These are phyloP conservation scores for Melanerpes aurifrons DNA, from an alignment of 2,113 vertebrate genomes.

Conservation along the genomic window DNA sequence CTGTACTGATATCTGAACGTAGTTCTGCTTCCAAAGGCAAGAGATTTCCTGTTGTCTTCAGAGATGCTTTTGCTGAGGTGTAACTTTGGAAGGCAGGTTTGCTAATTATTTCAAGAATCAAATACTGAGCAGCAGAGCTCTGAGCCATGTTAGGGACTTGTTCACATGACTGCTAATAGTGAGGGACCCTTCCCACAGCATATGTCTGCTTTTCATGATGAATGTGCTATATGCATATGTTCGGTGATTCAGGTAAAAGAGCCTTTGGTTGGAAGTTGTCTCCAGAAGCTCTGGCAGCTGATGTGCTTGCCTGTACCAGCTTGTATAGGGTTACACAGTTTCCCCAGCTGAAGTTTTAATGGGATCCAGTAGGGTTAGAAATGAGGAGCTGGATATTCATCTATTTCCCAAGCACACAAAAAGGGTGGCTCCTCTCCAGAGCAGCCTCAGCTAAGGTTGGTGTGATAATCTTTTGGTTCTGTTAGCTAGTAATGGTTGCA, in stretches of 20 bases:
- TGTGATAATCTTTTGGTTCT: not conserved
- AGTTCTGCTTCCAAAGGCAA: not conserved
- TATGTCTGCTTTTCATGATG: not conserved
- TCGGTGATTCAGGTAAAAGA: not conserved
- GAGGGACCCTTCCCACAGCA: not conserved
- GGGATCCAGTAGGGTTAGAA: not conserved
- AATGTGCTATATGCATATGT: not conserved
- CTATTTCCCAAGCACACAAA: not conserved
- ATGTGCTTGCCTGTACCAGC: accelerated
- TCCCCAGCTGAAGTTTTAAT: not conserved
- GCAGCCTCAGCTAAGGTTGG: not conserved
- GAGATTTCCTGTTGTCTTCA: not conserved
- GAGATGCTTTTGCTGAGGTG: not conserved
- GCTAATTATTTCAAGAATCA: not conserved
- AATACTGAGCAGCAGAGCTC: not conserved
- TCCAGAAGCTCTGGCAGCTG: not conserved
- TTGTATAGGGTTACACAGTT: not conserved
- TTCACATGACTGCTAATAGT: not conserved
- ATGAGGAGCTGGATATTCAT: not conserved
- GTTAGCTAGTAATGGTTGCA: not conserved
- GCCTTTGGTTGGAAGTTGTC: not conserved
- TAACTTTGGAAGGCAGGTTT: not conserved
- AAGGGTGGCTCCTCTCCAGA: not conserved
- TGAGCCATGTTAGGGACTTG: accelerated
- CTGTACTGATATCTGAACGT: not conserved